A percentile compares a stretch with the other conserved stretches of the same genome.
Conservation (phyloP, 2,113 vertebrate genomes). For the Paradoxurus hermaphroditus region DNA sequence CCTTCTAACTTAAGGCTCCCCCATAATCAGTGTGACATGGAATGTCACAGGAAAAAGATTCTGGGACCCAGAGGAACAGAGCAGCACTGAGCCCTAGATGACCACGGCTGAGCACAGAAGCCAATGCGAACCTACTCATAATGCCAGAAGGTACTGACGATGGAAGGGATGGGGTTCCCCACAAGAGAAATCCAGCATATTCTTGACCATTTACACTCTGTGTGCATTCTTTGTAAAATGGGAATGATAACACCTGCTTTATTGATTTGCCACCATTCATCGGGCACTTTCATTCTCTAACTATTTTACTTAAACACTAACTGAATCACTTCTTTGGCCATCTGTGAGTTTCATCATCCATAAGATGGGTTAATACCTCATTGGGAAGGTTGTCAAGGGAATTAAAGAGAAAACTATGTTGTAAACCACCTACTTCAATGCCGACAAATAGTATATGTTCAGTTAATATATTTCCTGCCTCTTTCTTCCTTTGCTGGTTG, state of each 20-base stretch:
- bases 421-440: neutral
- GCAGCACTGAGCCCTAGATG: neutral
- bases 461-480: neutral
- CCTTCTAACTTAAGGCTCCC: neutral
- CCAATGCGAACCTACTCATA: neutral
- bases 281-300: neutral
- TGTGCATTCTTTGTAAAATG: neutral
- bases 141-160: neutral
- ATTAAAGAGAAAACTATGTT: neutral
- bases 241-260: neutral
- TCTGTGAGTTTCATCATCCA: neutral
- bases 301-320: neutral
- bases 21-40: neutral
- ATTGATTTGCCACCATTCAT: neutral
- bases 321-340: neutral
- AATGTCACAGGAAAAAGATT: neutral
- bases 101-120: neutral
- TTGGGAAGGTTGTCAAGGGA: neutral
- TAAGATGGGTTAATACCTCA: neutral
- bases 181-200: neutral
- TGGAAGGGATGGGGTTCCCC: neutral
- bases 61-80: neutral
- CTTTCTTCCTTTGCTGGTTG: neutral
- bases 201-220: neutral
- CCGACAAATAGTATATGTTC: neutral